Evolutionary conservation across 2,797 vertebrate species (phyloP).

Genomic region (Arrhamphus sclerolepis): DNA sequence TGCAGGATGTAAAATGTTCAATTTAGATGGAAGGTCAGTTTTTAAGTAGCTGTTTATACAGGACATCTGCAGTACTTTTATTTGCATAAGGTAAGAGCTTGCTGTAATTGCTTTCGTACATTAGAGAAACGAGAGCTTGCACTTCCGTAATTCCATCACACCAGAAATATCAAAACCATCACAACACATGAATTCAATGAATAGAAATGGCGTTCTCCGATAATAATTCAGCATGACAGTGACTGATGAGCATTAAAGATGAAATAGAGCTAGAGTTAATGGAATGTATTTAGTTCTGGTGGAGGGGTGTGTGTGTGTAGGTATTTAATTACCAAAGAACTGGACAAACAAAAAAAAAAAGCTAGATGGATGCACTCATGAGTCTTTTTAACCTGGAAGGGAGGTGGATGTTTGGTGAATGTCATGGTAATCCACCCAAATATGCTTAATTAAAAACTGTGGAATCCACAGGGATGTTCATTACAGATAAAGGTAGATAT

Average conservation of each 20-base stretch:
- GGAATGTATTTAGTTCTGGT: background rate
- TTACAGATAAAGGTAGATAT: no score
- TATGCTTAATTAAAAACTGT: background rate
- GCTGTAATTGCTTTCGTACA: constrained; percentile 45
- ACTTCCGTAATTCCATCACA: constrained; percentile 21
- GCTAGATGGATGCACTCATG: background rate
- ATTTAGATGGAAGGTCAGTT: constrained; percentile 26
- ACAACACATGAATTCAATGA: constrained; percentile 31
- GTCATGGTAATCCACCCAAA: background rate
- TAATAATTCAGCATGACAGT: constrained; percentile 17
- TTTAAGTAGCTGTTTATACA: constrained; percentile 35
- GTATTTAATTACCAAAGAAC: constrained; percentile 11
- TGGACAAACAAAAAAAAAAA: constrained; percentile 3
- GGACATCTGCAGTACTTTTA: constrained; percentile 55
- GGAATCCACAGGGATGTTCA: background rate
- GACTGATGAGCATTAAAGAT: background rate
- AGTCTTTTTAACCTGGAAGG: background rate
- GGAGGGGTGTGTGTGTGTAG: background rate
- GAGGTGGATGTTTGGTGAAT: background rate
- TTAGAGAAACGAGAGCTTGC: constrained; percentile 32
- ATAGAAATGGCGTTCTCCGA: constrained; percentile 32
- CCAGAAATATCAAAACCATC: constrained; percentile 32
- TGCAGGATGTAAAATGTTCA: constrained; percentile 5
- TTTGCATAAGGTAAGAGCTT: constrained; percentile 53
- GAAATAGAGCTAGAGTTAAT: background rate